Evolutionary conservation across 2,888 invertebrate genomes (phyloP), one percentile per base, ranked within the genome.

Genomic region (Dioctria linearis): DNA sequence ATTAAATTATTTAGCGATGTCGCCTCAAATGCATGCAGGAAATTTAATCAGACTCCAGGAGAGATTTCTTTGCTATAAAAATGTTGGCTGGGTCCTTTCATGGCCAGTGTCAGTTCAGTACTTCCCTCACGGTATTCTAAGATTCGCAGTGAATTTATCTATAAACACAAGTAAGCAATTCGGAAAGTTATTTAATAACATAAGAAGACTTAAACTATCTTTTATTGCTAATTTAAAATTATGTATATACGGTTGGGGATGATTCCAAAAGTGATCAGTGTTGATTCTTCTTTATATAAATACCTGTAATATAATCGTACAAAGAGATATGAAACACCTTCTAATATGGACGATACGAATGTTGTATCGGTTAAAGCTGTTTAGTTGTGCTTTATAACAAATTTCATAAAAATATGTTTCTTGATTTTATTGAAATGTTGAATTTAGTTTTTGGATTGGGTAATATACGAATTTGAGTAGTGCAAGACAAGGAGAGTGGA

Each of bases 21-120:
- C 37, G 39, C 51, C 51, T 51, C n/a, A 39, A 37, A 71, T 71
- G 71, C 71, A 54, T 39, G 4, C 39, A 54, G 71, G 71, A 71
- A 71, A 71, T 71, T 71, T 2, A 71, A 71, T 71, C 71, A 54
- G n/a, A 9, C 49, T 71, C 71, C 51, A 39, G 39, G 37, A 9
- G 71, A 2, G 49, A 39, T 54, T 11, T 37, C 37, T 37, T 39
- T 71, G 51, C 71, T 71, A 71, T 71, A 71, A 71, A 71, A 71
- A 71, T 71, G 39, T 11, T 25, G 8, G 25, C 2, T 9, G 4
- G 51, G 3, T 71, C 54, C 54, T 54, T 54, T 25, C 9, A 54
- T 37, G 8, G 40, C 51, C 54, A 71, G 71, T 71, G 51, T 3
- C 51, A 54, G 39, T 71, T 46, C 51, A 71, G 11, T 9, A 54